Conservation (phyloP, 1,140 invertebrate genomes). For the Drosophila suzukii region DNA sequence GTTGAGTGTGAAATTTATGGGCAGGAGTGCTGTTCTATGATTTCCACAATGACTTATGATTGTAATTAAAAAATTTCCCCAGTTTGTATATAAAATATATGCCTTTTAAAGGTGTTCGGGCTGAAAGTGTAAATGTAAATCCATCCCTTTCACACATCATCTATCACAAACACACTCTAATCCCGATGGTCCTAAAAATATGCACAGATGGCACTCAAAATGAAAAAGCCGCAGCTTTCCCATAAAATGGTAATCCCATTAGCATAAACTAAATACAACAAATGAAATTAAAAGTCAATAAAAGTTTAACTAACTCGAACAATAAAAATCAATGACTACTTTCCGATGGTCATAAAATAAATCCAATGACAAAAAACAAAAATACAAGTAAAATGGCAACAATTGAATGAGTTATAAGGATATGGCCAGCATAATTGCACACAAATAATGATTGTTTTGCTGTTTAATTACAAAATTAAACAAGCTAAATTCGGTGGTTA, state of each 20-base stretch:
- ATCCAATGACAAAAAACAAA: slow-evolving; percentile 14
- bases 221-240: slow-evolving; percentile 31
- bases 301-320: slow-evolving; percentile 41
- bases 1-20: slow-evolving; percentile 80
- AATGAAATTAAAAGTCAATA: slow-evolving; percentile 55
- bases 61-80: slow-evolving; percentile 63
- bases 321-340: slow-evolving; percentile 46
- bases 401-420: slow-evolving; percentile 6
- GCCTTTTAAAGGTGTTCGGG: slow-evolving; percentile 23
- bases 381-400: slow-evolving; percentile 16
- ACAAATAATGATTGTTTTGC: slow-evolving; percentile 9
- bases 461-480: slow-evolving; percentile 26
- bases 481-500: background rate
- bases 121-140: slow-evolving; percentile 24
- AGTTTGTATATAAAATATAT: slow-evolving; percentile 42
- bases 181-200: slow-evolving; percentile 33
- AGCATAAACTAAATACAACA: slow-evolving; percentile 47
- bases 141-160: slow-evolving; percentile 32
- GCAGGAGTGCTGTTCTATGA: slow-evolving; percentile 64
- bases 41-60: slow-evolving; percentile 62
- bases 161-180: slow-evolving; percentile 22
- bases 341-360: slow-evolving; percentile 6
- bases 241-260: slow-evolving; percentile 51
- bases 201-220: slow-evolving; percentile 39
- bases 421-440: slow-evolving; percentile 15